A percentile compares a stretch with the other conserved stretches of the same genome.
These are phyloP conservation scores for Azemiops feae DNA, from an alignment of 2,113 vertebrate species.

Conservation along the genomic window DNA sequence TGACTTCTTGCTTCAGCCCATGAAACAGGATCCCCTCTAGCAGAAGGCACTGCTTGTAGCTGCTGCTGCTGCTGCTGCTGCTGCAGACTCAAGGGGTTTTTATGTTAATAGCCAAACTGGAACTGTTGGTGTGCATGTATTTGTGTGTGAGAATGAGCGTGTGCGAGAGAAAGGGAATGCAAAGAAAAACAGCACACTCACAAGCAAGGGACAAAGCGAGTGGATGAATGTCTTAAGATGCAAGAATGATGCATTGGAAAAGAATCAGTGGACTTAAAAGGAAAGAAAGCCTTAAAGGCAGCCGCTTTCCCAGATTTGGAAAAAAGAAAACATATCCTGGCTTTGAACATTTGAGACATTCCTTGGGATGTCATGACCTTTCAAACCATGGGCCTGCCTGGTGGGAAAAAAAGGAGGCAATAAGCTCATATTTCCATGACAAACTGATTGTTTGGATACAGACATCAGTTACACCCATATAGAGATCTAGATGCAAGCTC, in stretches of 20 bases:
- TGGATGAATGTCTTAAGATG: slow-evolving; percentile 9
- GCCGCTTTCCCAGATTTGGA: background rate
- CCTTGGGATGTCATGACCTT: slow-evolving; percentile 28
- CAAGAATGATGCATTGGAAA: background rate
- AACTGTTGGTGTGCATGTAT: background rate
- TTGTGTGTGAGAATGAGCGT: background rate
- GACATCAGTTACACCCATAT: background rate
- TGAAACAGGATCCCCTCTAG: slow-evolving; percentile 52
- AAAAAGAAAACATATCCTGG: slow-evolving; percentile 32
- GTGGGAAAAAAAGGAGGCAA: slow-evolving; percentile 29
- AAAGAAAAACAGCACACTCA: background rate
- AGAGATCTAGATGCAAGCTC: background rate
- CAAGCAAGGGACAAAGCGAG: background rate
- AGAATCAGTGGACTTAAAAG: slow-evolving; percentile 26
- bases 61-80: background rate
- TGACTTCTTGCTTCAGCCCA: slow-evolving; percentile 35
- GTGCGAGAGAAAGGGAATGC: background rate
- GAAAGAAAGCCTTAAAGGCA: slow-evolving; percentile 28
- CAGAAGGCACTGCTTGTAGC: slow-evolving; percentile 37
- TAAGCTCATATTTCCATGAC: background rate
- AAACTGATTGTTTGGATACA: background rate
- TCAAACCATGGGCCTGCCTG: slow-evolving; percentile 52
- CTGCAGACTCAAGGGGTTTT: slow-evolving; percentile 24
- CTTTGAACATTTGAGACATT: background rate
- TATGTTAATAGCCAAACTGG: slow-evolving; percentile 34